Percentiles rank a stretch among this genome's conserved stretches.
phyloP scores from a whole-genome alignment of 2,797 vertebrate species.

The Sternotherus odoratus region DNA sequence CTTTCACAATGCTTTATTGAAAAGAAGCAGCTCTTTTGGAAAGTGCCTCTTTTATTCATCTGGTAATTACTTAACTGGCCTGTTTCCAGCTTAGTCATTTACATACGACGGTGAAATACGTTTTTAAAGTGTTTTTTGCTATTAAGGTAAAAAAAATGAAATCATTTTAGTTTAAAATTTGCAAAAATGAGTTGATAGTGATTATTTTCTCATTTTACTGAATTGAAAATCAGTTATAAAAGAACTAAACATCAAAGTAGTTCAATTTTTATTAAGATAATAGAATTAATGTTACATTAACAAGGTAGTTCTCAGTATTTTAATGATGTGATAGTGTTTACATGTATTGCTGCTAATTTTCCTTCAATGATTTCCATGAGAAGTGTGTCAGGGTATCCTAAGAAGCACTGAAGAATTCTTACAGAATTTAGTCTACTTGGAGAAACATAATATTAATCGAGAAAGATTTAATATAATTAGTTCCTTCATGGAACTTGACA shows the following conservation, averaged over 20 bases:
- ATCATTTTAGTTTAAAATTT: too few species aligned
- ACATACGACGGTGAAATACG: neutral
- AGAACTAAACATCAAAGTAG: too few species aligned
- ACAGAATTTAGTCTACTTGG: slow-evolving; percentile 27
- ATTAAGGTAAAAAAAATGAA: too few species aligned
- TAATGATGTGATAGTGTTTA: neutral
- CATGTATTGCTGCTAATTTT: slow-evolving; percentile 12
- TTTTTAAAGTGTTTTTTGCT: too few species aligned
- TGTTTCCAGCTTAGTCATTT: neutral
- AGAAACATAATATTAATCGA: neutral
- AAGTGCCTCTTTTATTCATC: neutral
- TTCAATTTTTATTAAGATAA: too few species aligned
- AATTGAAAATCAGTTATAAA: too few species aligned
- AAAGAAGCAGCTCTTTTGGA: neutral
- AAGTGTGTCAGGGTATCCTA: slow-evolving; percentile 41
- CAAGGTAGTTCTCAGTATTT: too few species aligned
- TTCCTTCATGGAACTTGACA: slow-evolving; percentile 2
- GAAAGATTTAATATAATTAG: neutral
- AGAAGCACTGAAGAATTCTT: slow-evolving; percentile 44
- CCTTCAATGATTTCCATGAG: slow-evolving; percentile 29
- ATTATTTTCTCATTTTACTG: too few species aligned
- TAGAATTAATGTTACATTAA: too few species aligned
- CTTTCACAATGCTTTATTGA: neutral
- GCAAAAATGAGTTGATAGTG: too few species aligned
- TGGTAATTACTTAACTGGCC: neutral